Evolutionary conservation across 2,888 invertebrate genomes (phyloP), one percentile per base, ranked within the genome.

Genomic region (Conus canariensis): DNA sequence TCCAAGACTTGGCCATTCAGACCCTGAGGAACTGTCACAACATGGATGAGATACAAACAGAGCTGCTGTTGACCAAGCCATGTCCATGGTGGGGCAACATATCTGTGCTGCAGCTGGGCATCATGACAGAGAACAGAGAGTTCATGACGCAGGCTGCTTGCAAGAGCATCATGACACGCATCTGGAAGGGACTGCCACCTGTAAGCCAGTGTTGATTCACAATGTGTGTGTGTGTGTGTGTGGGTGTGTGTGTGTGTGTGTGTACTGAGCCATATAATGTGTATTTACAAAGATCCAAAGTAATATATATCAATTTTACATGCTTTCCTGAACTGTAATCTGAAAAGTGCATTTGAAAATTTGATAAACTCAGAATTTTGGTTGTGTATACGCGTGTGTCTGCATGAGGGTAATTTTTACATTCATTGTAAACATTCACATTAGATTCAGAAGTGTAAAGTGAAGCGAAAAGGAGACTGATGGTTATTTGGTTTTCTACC

Each of bases 101-200:
- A 12, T 96, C 96, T 0, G 93, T 94, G 74, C 92, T 96, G 87
- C 91, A 94, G 89, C 93, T 96, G 90, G 96, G 96, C 8, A 95
- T 95, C 45, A 93, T 94, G 89, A 95, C 95, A 0, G 94, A 95
- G 90, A 95, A 96, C 92, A 95, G 95, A 90, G 93, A 93, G 60
- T 96, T 96, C 92, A 95, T 96, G 88, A 94, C 95, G 22, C 95
- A 96, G 88, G 93, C 95, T 6, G 96, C 96, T 30, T 96, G 96
- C 91, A 96, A 96, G 92, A 92, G 94, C 30, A 93, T 96, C 8
- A 94, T 96, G 60, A 96, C 94, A 89, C 94, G 93, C 70, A 95
- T 96, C 56, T 96, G 96, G 96, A 94, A 93, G 93, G 96, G 96
- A 14, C 92, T 94, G 70, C 88, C 88, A 5, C 10, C n/a, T 14